These are phyloP conservation scores for Macquaria australasica DNA, from an alignment of 2,113 vertebrate species.

Conservation along the genomic window DNA sequence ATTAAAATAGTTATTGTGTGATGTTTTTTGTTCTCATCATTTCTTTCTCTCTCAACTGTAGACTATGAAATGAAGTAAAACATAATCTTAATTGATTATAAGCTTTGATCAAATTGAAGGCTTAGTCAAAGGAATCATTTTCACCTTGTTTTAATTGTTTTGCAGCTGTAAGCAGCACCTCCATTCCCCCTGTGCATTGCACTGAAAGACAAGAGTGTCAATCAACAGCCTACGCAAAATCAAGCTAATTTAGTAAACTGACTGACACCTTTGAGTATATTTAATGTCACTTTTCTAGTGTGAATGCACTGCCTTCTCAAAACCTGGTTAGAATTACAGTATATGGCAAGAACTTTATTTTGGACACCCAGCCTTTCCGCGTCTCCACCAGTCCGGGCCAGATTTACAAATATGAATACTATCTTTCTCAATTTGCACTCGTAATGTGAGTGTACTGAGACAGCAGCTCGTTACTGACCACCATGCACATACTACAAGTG, in stretches of 20 bases:
- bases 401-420: conserved; percentile 4
- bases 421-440: background rate
- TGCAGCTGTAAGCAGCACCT: background rate
- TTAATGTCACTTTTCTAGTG: background rate
- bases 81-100: too few relatives aligned
- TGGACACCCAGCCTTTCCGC: background rate
- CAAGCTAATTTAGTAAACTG: background rate
- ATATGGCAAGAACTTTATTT: background rate
- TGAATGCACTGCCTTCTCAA: background rate
- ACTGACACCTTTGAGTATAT: background rate
- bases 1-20: background rate
- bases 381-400: background rate
- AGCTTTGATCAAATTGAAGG: background rate
- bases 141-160: background rate
- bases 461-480: conserved; percentile 13
- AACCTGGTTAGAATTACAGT: background rate
- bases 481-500: background rate
- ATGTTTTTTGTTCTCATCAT: background rate
- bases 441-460: background rate
- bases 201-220: too few relatives aligned
- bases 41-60: background rate
- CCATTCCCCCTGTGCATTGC: background rate
- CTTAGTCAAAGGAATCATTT: background rate
- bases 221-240: background rate
- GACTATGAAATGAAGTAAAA: background rate